phyloP scores from a whole-genome alignment of 2,113 vertebrate genomes.

The Gobius niger region DNA sequence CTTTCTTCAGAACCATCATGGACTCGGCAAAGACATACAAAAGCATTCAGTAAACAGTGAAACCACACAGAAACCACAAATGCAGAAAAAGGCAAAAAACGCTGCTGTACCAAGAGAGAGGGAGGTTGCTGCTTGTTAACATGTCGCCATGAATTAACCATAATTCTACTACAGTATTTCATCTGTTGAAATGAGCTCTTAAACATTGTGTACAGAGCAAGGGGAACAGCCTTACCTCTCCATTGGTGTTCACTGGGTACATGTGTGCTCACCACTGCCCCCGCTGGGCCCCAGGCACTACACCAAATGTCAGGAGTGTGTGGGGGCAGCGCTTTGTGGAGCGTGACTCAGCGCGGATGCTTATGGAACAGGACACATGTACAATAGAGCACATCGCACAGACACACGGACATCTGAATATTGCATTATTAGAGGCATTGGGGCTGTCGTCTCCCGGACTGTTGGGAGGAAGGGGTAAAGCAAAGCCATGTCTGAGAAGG shows the following conservation, averaged over 20 bases:
- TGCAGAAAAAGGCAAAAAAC: too few species aligned
- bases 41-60: too few species aligned
- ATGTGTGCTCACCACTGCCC: constrained; percentile 35
- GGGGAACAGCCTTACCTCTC: constrained; percentile 3
- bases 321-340: constrained; percentile 38
- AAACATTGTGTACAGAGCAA: neutral
- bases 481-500: neutral
- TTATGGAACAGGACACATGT: constrained; percentile 62
- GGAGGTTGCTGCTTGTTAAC: too few species aligned
- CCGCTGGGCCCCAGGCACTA: constrained; percentile 29
- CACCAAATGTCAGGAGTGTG: constrained; percentile 55
- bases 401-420: constrained; percentile 63
- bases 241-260: constrained; percentile 8
- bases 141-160: too few species aligned
- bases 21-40: too few species aligned
- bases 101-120: too few species aligned
- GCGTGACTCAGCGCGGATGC: constrained; percentile 58
- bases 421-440: constrained; percentile 54
- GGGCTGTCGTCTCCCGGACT: constrained; percentile 14
- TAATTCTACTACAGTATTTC: too few species aligned
- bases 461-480: neutral
- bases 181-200: neutral
- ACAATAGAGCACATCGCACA: constrained; percentile 42
- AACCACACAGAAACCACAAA: too few species aligned
- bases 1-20: too few species aligned